Conservation (phyloP, 2,113 vertebrate species). For the Zosterops lateralis region DNA sequence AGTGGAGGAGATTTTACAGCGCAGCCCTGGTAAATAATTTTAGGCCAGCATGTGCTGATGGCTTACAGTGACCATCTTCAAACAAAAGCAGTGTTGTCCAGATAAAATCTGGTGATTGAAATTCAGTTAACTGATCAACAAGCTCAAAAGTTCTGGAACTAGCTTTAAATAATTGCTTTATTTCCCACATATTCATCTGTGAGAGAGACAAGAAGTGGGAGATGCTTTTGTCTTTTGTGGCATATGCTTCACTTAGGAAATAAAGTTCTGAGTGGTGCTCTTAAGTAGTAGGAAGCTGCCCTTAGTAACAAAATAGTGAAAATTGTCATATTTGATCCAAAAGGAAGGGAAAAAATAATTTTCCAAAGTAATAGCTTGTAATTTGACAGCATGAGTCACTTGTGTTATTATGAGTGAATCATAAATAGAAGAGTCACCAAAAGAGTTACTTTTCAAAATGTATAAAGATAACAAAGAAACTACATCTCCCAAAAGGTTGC, state of each 20-base stretch:
- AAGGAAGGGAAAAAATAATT: conserved; percentile 20
- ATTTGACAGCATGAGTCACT: conserved; percentile 60
- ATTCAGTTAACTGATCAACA: not conserved
- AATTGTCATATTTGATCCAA: conserved; percentile 13
- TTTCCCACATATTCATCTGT: not conserved
- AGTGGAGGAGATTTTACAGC: too few species aligned
- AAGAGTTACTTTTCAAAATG: conserved; percentile 14
- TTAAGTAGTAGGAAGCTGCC: not conserved
- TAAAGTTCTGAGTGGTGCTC: not conserved
- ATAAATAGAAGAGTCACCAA: conserved; percentile 29
- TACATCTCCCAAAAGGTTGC: not conserved
- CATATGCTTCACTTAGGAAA: not conserved
- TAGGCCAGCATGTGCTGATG: not conserved
- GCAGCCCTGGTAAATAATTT: not conserved
- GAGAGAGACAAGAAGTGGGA: not conserved
- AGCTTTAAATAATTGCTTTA: not conserved
- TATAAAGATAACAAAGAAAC: not conserved
- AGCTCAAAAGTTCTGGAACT: not conserved
- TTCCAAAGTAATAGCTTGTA: conserved; percentile 15
- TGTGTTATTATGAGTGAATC: conserved; percentile 37
- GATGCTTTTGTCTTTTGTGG: conserved; percentile 4
- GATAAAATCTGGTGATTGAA: not conserved
- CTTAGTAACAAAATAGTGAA: conserved; percentile 3
- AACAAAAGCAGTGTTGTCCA: not conserved
- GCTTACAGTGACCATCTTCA: not conserved